Evolutionary conservation across 2,888 invertebrate genomes (phyloP).

Genomic region (Oxyscelio sp.): DNA sequence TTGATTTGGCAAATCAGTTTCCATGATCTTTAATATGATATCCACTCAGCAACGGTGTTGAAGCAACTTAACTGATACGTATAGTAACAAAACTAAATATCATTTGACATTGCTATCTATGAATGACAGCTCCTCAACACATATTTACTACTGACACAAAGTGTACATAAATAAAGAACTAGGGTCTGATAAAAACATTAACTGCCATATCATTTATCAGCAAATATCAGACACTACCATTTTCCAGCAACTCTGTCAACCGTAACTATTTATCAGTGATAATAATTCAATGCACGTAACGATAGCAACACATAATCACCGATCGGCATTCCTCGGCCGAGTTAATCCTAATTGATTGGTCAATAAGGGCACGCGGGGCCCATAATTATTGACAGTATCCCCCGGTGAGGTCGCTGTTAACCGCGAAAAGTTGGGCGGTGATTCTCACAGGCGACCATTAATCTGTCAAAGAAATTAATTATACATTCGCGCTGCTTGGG

Average conservation of each 20-base stretch:
- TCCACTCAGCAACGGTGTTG: no score
- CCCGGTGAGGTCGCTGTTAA: not conserved
- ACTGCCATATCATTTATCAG: not conserved
- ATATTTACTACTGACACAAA: no score
- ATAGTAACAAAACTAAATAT: no score
- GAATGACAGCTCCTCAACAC: no score
- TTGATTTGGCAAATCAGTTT: no score
- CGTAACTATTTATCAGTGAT: not conserved
- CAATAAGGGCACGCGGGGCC: not conserved
- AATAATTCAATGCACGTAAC: no score
- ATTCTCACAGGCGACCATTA: slow-evolving; percentile 78
- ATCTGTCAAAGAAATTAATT: slow-evolving; percentile 83
- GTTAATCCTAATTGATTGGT: not conserved
- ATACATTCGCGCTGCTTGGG: slow-evolving; percentile 77
- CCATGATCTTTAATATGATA: no score
- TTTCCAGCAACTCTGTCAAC: not conserved
- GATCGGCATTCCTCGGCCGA: not conserved
- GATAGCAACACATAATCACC: not conserved
- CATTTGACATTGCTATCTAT: no score
- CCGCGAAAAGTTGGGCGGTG: slow-evolving; percentile 36
- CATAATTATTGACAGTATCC: slow-evolving; percentile 21
- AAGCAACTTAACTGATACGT: no score
- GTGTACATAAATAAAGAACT: no score
- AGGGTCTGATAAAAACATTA: no score
- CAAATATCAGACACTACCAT: not conserved